These are phyloP conservation scores for Caenorhabditis briggsae DNA, from an alignment of 1,140 invertebrate species.

Conservation along the genomic window DNA sequence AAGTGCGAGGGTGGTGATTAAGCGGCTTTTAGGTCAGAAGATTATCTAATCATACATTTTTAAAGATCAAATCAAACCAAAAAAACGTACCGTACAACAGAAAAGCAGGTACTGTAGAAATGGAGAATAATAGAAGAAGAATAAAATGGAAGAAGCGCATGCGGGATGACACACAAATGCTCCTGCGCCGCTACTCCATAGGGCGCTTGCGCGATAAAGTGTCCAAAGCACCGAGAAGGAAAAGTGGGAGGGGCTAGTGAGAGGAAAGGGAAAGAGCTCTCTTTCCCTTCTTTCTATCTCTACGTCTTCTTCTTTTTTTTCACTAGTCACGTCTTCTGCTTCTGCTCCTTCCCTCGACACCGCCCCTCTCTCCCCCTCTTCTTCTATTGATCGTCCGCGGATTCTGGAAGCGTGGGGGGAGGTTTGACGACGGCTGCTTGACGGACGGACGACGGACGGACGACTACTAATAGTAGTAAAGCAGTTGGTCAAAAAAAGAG, in stretches of 20 bases:
- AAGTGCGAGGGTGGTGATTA: neutral
- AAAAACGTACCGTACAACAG: conserved; percentile 40
- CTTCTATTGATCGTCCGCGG: neutral
- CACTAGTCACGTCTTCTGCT: neutral
- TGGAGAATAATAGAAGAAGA: conserved; percentile 49
- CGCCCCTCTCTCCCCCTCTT: neutral
- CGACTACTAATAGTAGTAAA: conserved; percentile 39
- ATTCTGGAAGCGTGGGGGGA: conserved; percentile 20
- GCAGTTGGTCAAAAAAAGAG: neutral
- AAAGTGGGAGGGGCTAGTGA: neutral
- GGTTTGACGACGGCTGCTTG: neutral
- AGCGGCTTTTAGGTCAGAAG: conserved; percentile 22
- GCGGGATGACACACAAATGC: conserved; percentile 48
- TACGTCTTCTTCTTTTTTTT: neutral
- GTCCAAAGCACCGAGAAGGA: conserved; percentile 21
- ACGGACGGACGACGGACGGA: neutral
- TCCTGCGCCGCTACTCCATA: conserved; percentile 48
- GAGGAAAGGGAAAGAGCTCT: neutral
- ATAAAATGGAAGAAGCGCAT: conserved; percentile 50
- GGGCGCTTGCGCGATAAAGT: conserved; percentile 53
- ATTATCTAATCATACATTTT: neutral
- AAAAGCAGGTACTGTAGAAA: conserved; percentile 50
- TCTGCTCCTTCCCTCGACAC: neutral
- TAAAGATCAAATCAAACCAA: neutral
- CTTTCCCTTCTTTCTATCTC: neutral